phyloP scores from a whole-genome alignment of 2,113 vertebrate species.

The Heterochromis multidens region DNA sequence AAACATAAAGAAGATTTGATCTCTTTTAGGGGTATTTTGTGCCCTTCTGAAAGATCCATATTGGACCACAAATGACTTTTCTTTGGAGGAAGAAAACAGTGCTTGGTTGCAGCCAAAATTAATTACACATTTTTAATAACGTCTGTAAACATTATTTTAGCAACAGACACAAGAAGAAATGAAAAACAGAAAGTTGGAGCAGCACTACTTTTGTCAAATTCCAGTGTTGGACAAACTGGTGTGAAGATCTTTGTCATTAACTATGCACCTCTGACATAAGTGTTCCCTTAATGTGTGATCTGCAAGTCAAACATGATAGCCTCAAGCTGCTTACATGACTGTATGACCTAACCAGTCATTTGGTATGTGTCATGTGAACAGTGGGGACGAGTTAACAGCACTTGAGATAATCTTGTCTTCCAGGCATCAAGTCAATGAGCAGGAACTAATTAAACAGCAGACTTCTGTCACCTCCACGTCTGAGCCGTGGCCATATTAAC shows the following conservation, averaged over 20 bases:
- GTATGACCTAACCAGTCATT: slow-evolving; percentile 8
- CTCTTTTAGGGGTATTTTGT: background rate
- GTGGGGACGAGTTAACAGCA: slow-evolving; percentile 21
- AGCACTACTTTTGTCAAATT: background rate
- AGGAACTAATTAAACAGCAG: slow-evolving; percentile 68
- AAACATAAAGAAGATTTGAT: background rate
- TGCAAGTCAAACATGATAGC: slow-evolving; percentile 8
- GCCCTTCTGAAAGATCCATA: background rate
- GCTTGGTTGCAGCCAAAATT: background rate
- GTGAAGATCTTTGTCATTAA: background rate
- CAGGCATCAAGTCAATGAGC: slow-evolving; percentile 49
- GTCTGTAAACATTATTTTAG: background rate
- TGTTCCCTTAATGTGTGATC: slow-evolving; percentile 23
- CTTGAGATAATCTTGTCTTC: slow-evolving; percentile 58
- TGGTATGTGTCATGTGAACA: slow-evolving; percentile 38
- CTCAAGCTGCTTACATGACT: background rate
- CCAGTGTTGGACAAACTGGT: background rate
- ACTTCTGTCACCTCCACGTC: slow-evolving; percentile 42
- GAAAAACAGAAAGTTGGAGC: background rate
- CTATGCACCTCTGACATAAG: background rate
- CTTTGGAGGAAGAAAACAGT: background rate
- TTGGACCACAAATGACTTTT: background rate
- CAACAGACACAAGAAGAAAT: background rate
- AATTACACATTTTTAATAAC: background rate
- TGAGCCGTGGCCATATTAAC: slow-evolving; percentile 40